Evolutionary conservation across 2,888 invertebrate species (phyloP), one percentile per base, ranked within the genome.

Genomic region (Hartigia nigra): DNA sequence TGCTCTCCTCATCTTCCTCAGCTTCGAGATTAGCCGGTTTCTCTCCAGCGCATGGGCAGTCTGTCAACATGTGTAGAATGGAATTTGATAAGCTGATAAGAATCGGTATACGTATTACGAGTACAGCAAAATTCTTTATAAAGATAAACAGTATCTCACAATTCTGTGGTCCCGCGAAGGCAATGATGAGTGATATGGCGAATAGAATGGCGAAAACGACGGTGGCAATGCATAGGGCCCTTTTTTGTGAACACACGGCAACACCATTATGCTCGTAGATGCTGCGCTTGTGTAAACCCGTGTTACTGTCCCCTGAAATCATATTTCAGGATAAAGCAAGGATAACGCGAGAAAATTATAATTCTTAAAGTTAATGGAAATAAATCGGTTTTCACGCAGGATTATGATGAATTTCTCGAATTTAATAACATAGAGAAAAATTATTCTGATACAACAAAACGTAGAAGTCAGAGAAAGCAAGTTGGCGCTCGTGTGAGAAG

Each of bases 141-240:
- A n/a, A 75, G 31, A 36, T n/a, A 36, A 12, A 5, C 34, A 35
- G 12, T 55, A 23, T 55, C 55, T 92, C 92, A 96, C 97, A 96
- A 90, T 96, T 95, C 91, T 96, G 96, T 79, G 97, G 97, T 84
- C 97, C 96, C 77, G 97, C 98, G 91, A 98, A 97, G 79, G 98
- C 98, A 82, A 98, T 96, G 83, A 98, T 95, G 83, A 98, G 93
- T 72, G 98, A 97, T 78, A 97, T 95, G 85, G 95, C 94, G 90
- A 97, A 95, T 87, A 97, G 95, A 55, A 96, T 94, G 9, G 95
- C 95, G 90, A 97, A 95, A 69, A 97, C 95, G 80, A 96, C 92
- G 76, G 95, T 95, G 75, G 97, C 96, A 81, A 98, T 95, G 88
- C 95, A 95, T 12, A 98, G 93, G 70, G 98, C 98, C 85, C 96